phyloP scores from a whole-genome alignment of 2,797 vertebrate species.

The Uromys caudimaculatus region DNA sequence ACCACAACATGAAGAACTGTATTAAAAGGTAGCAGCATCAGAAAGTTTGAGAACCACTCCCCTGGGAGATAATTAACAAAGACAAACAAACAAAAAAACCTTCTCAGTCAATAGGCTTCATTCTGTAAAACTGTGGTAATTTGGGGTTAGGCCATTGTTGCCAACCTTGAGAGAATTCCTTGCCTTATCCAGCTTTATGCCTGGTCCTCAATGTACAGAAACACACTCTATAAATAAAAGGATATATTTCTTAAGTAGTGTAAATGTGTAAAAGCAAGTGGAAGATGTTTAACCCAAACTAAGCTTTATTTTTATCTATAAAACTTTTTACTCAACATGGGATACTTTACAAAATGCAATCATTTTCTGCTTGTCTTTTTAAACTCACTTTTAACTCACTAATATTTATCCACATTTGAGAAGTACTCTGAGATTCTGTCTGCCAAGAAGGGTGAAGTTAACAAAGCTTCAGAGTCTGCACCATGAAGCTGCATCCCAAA shows the following conservation, averaged over 20 bases:
- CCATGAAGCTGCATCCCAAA: slow-evolving; percentile 21
- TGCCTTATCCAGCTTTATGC: background rate
- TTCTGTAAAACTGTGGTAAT: background rate
- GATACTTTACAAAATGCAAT: background rate
- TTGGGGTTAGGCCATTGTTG: background rate
- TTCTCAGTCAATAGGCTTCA: slow-evolving; percentile 19
- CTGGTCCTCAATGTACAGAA: slow-evolving; percentile 36
- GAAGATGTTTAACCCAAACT: slow-evolving; percentile 6
- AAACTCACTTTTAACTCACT: background rate
- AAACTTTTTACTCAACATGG: slow-evolving; percentile 7
- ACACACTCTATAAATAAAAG: background rate
- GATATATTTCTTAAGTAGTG: background rate
- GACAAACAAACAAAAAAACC: background rate
- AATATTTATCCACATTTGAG: background rate
- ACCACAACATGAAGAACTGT: background rate
- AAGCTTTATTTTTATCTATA: slow-evolving; percentile 46
- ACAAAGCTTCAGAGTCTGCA: background rate
- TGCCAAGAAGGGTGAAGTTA: background rate
- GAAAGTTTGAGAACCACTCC: background rate
- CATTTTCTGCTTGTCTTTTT: background rate
- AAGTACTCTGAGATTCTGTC: background rate
- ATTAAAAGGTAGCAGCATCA: background rate
- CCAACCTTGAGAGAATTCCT: background rate
- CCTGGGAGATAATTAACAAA: background rate
- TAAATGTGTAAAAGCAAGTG: slow-evolving; percentile 8